phyloP scores from a whole-genome alignment of 2,113 vertebrate genomes.

The Dunckerocampus dactyliophorus region DNA sequence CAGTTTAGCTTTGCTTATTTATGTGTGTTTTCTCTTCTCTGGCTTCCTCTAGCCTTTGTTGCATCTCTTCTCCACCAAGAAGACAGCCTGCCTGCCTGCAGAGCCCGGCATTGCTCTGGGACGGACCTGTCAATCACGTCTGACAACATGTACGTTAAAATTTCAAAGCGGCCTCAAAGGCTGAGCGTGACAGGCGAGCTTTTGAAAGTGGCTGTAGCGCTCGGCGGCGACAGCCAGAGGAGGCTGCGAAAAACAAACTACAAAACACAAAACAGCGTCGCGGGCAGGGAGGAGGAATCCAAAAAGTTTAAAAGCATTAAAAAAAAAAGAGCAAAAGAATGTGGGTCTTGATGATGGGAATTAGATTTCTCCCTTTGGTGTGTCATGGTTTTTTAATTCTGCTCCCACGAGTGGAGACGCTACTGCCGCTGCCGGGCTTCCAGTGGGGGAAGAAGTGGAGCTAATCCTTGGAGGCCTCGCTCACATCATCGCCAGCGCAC shows the following conservation, averaged over 20 bases:
- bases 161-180: conserved; percentile 80
- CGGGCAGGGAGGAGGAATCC: conserved; percentile 46
- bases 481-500: conserved; percentile 40
- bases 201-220: conserved; percentile 79
- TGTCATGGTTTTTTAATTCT: conserved; percentile 73
- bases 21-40: conserved; percentile 67
- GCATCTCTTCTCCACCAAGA: conserved; percentile 49
- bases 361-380: conserved; percentile 67
- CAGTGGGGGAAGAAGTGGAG: conserved; percentile 53
- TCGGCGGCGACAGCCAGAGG: conserved; percentile 74
- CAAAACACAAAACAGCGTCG: conserved; percentile 71
- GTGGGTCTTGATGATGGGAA: conserved; percentile 73
- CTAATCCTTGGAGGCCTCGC: conserved; percentile 47
- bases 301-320: conserved; percentile 47
- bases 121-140: conserved; percentile 79
- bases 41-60: conserved; percentile 69
- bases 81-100: conserved; percentile 75
- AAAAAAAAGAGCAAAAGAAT: conserved; percentile 64
- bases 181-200: conserved; percentile 73
- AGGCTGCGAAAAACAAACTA: conserved; percentile 76
- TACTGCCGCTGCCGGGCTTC: conserved; percentile 38
- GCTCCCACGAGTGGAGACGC: conserved; percentile 49
- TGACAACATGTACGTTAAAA: conserved; percentile 82
- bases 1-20: conserved; percentile 80
- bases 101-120: conserved; percentile 77